phyloP scores from a whole-genome alignment of 2,797 vertebrate genomes.

The Lophotriccus pileatus region DNA sequence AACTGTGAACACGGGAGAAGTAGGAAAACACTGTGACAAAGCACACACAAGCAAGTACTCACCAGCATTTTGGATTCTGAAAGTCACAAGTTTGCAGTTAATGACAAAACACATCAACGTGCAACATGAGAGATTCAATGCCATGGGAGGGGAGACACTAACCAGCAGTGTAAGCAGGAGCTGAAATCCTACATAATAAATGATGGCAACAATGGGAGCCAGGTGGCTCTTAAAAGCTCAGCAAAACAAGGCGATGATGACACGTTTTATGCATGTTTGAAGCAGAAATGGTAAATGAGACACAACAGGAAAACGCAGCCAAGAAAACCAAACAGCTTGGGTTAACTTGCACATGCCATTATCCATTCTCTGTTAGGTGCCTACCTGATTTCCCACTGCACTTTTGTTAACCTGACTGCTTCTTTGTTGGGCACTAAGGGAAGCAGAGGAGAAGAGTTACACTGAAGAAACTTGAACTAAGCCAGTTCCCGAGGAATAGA shows the following conservation, averaged over 20 bases:
- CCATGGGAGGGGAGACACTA: not conserved
- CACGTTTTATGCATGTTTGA: not conserved
- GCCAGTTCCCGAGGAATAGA: slow-evolving; percentile 8
- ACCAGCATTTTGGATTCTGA: slow-evolving; percentile 50
- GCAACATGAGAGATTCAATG: not conserved
- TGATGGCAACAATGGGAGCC: slow-evolving; percentile 8
- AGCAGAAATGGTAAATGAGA: slow-evolving; percentile 48
- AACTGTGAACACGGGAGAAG: slow-evolving; percentile 62
- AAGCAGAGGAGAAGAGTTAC: slow-evolving; percentile 69
- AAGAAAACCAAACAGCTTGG: slow-evolving; percentile 52
- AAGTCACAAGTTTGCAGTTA: slow-evolving; percentile 40
- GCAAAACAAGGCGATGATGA: slow-evolving; percentile 17
- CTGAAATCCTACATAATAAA: slow-evolving; percentile 14
- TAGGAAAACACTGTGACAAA: slow-evolving; percentile 27
- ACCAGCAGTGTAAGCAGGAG: slow-evolving; percentile 46
- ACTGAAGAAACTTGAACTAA: slow-evolving; percentile 49
- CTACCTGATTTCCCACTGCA: slow-evolving; percentile 92
- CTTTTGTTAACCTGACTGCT: slow-evolving; percentile 92
- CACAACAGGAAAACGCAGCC: slow-evolving; percentile 31
- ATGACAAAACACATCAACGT: slow-evolving; percentile 8
- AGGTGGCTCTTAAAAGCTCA: slow-evolving; percentile 20
- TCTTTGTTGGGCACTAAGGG: slow-evolving; percentile 90
- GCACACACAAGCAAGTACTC: slow-evolving; percentile 63
- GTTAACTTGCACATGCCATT: slow-evolving; percentile 50
- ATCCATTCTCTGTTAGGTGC: slow-evolving; percentile 59